These are phyloP conservation scores for Triops longicaudatus DNA, from an alignment of 1,140 invertebrate genomes.

Conservation along the genomic window DNA sequence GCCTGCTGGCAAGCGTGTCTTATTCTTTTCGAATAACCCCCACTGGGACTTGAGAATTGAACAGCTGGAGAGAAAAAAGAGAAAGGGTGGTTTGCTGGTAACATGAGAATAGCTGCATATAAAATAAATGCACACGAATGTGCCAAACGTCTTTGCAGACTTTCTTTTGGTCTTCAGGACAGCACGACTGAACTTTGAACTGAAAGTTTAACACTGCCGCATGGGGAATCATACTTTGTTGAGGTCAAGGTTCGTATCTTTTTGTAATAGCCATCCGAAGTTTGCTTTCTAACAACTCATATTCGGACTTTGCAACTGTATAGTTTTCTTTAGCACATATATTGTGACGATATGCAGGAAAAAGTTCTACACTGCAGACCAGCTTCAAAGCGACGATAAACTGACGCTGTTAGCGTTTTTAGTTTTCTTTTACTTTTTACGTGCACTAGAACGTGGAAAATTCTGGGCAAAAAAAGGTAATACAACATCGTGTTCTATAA, in stretches of 20 bases:
- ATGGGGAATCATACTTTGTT: too few species aligned
- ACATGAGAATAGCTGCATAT: background rate
- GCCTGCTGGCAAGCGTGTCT: conserved; percentile 2
- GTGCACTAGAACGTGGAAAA: background rate
- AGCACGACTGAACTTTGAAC: too few species aligned
- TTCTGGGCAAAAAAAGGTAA: background rate
- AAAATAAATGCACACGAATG: background rate
- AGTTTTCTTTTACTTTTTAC: background rate
- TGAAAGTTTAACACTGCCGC: too few species aligned
- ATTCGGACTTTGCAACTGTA: too few species aligned
- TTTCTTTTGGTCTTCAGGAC: background rate
- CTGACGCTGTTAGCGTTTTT: background rate
- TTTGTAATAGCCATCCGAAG: too few species aligned
- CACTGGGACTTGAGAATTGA: background rate
- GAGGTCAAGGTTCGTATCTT: too few species aligned
- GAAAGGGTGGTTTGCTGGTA: background rate
- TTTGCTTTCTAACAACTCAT: too few species aligned
- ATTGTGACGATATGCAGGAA: too few species aligned
- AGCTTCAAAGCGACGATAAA: background rate
- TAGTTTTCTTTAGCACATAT: too few species aligned
- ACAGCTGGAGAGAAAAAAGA: background rate
- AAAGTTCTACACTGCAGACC: too few species aligned
- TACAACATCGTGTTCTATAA: background rate
- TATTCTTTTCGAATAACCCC: conserved; percentile 12
- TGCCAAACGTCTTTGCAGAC: background rate